These are phyloP conservation scores for Gryon sp. DNA, from an alignment of 1,140 invertebrate genomes.

Conservation along the genomic window DNA sequence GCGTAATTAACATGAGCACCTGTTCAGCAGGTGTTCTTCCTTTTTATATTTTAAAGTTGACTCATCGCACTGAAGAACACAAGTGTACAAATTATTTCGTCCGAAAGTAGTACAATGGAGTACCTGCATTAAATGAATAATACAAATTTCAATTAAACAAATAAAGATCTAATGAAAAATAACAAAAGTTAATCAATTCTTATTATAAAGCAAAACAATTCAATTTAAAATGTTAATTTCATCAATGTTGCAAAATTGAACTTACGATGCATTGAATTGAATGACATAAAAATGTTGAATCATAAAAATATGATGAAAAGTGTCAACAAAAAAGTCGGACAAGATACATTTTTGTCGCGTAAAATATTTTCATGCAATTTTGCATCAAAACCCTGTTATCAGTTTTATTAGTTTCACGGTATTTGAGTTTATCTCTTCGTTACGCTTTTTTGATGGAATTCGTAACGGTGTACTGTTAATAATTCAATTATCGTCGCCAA, in stretches of 20 bases:
- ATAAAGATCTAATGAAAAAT: too few relatives aligned
- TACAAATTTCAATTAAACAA: too few relatives aligned
- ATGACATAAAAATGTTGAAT: too few relatives aligned
- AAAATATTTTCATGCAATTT: slow-evolving; percentile 35
- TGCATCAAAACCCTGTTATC: slow-evolving; percentile 38
- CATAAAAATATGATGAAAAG: slow-evolving; percentile 15
- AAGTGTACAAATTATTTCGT: too few relatives aligned
- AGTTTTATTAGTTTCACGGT: slow-evolving; percentile 57
- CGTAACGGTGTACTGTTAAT: slow-evolving; percentile 60
- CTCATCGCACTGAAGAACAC: slow-evolving; percentile 9
- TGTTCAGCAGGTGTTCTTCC: slow-evolving; percentile 54
- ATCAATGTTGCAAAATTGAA: too few relatives aligned
- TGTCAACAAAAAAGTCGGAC: slow-evolving; percentile 2
- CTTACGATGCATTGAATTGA: too few relatives aligned
- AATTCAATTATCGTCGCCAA: slow-evolving; percentile 63
- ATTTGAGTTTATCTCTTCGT: slow-evolving; percentile 63
- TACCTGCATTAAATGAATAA: too few relatives aligned
- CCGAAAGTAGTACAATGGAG: too few relatives aligned
- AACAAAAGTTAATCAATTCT: too few relatives aligned
- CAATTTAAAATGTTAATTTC: too few relatives aligned
- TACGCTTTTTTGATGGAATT: slow-evolving; percentile 59
- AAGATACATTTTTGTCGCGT: slow-evolving; percentile 15
- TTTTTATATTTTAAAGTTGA: slow-evolving; percentile 40
- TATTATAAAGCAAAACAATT: too few relatives aligned
- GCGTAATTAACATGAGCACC: slow-evolving; percentile 58